Evolutionary conservation across 2,113 vertebrate species (phyloP), one percentile per base, ranked within the genome.

Genomic region (Ptilonorhynchus violaceus): DNA sequence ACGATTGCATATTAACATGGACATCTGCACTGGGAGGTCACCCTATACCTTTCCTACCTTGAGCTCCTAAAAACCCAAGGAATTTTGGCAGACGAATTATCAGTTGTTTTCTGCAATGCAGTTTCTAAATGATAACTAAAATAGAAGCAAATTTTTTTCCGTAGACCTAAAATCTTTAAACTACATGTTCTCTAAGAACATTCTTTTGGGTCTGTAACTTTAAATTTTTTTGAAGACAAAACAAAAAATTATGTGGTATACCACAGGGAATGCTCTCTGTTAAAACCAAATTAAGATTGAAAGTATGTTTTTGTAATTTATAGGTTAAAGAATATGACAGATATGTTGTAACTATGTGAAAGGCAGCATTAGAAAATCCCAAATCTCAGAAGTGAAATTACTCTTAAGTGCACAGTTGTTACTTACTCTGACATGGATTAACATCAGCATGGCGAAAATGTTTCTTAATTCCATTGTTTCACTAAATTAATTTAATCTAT

Each of bases 341-440:
- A 46, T 83, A 47, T 2, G 5, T 28, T 83, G 50, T 44, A 69
- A 58, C 70, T 91, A 80, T 3, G 2, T 21, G 20, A 92, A 85
- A 83, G 7, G 31, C 23, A 80, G 7, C 44, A 66, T 88, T 73
- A 79, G 62, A 85, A 95, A 95, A 12, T 8, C 62, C 22, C 68
- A 84, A 91, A 66, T 80, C 86, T 91, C 87, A 28, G 41, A 86
- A 72, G 79, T 60, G 68, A 90, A 88, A 92, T 77, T 77, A 83
- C 25, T 55, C 33, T 66, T 88, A 92, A 75, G 33, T 82, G 37
- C 73, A 73, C 21, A 28, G 10, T 69, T 72, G 15, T 76, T 91
- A 68, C 41, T 63, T 59, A 60, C 9, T 83, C 33, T 77, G 63
- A 49, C 15, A 66, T 50, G 7, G 19, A 58, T 76, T 76, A 86